Base-by-base conservation (phyloP, 2,797 vertebrate species). In the Mionectes olivaceus region DNA sequence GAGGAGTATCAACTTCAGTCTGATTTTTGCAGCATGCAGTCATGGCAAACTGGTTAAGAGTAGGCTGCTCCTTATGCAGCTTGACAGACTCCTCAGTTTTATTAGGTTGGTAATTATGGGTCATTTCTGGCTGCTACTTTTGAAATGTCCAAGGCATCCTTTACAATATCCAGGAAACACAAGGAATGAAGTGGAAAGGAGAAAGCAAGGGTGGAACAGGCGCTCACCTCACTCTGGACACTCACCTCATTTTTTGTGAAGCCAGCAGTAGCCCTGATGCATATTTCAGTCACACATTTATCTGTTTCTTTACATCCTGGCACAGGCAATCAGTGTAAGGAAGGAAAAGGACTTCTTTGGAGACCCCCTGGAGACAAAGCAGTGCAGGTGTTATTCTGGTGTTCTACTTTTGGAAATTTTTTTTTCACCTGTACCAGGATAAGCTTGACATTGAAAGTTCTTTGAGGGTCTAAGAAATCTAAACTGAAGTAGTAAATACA, bases 21-120 rank as follows among this genome's bases (percentile, higher is more conserved):
- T 87, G 82, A 80, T 85, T 80, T 59, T 87, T 89, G 79, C 61
- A 95, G 16, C 49, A 46, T 59, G 15, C 57, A 85, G 87, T 56
- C 39, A 9, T 10, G 61, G 46, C 39, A 67, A 92, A 57, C 61
- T 77, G 57, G 12, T 22, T 90, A 53, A 53, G 77, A 71, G 75
- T 44, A 57, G 47, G 43, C 57, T 94, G 47, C 28, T 93, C 53
- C 53, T 89, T 19, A 4, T 37, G 47, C n/a, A 75, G 43, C 39
- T 64, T 77, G 64, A 56, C 28, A 89, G 68, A 68, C 33, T 33
- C 4, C 1, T 9, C 33, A 57, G 49, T 64, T 84, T 76, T 84
- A 73, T 89, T 71, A 57, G 9, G 22, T 57, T 78, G 46, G n/a
- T 76, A 64, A 90, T 61, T 39, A 44, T 5, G 25, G 15, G 28